phyloP scores from a whole-genome alignment of 2,797 vertebrate genomes.

The Margarornis squamiger region DNA sequence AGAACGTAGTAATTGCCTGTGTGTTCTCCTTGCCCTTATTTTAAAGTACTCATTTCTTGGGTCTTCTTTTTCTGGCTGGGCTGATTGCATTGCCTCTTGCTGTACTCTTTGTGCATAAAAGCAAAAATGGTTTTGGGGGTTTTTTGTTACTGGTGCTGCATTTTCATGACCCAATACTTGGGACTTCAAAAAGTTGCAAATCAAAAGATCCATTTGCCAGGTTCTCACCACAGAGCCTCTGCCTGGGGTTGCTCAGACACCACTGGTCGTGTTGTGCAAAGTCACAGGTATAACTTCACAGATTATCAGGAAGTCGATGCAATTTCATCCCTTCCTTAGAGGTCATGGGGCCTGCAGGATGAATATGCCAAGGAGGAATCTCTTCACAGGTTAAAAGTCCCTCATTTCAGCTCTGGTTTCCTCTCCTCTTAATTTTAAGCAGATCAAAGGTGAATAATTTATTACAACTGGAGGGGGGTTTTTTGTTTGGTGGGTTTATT shows the following conservation, averaged over 20 bases:
- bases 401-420: background rate
- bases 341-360: background rate
- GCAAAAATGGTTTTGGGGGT: background rate
- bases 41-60: background rate
- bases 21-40: background rate
- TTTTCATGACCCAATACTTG: background rate
- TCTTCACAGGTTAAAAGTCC: background rate
- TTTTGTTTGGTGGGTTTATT: background rate
- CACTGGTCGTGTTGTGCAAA: background rate
- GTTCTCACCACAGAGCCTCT: background rate
- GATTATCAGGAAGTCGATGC: background rate
- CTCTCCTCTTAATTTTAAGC: background rate
- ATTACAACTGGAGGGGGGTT: background rate
- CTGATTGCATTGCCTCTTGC: background rate
- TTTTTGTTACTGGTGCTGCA: background rate
- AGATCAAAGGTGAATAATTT: background rate
- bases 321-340: background rate
- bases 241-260: background rate
- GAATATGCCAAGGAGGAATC: background rate
- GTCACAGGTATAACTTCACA: background rate
- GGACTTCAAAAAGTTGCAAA: background rate
- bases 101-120: background rate
- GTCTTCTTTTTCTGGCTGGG: background rate
- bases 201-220: background rate
- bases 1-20: background rate